Percentiles rank a stretch among this genome's conserved stretches.
These are phyloP conservation scores for Disparrhopalites patrizii DNA, from an alignment of 2,888 invertebrate genomes.

Conservation along the genomic window DNA sequence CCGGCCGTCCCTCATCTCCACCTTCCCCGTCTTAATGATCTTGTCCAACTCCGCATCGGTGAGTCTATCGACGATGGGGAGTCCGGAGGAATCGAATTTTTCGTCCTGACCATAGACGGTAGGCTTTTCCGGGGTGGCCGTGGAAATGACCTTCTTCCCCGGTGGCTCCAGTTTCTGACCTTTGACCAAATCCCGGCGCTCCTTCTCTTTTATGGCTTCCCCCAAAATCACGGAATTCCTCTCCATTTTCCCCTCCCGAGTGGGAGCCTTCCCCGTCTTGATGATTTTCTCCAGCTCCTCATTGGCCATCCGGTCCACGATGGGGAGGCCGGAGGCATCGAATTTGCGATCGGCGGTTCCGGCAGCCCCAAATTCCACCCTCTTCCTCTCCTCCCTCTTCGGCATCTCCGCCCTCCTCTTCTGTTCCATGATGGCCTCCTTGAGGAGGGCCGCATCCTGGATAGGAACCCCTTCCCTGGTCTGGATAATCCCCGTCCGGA, in stretches of 20 bases:
- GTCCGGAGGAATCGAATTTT: neutral
- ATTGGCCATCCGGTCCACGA: neutral
- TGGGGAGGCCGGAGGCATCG: neutral
- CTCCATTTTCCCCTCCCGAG: neutral
- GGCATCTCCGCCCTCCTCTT: neutral
- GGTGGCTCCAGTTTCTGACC: no score
- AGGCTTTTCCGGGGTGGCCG: no score
- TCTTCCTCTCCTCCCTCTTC: neutral
- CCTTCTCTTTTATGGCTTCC: neutral
- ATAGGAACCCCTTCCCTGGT: no score
- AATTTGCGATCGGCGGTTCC: neutral
- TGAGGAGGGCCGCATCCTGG: neutral
- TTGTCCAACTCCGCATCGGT: neutral
- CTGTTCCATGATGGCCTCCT: neutral
- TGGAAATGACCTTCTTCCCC: no score
- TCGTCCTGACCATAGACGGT: neutral
- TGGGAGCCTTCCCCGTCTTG: no score
- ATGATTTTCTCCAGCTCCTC: neutral
- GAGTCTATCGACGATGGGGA: neutral
- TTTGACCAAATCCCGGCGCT: neutral
- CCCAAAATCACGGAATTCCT: neutral
- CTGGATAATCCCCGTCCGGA: neutral
- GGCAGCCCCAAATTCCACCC: neutral
- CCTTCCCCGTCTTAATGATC: neutral
- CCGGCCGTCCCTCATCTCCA: neutral